Evolutionary conservation across 2,888 invertebrate species (phyloP).

Genomic region (Drosophila testacea): DNA sequence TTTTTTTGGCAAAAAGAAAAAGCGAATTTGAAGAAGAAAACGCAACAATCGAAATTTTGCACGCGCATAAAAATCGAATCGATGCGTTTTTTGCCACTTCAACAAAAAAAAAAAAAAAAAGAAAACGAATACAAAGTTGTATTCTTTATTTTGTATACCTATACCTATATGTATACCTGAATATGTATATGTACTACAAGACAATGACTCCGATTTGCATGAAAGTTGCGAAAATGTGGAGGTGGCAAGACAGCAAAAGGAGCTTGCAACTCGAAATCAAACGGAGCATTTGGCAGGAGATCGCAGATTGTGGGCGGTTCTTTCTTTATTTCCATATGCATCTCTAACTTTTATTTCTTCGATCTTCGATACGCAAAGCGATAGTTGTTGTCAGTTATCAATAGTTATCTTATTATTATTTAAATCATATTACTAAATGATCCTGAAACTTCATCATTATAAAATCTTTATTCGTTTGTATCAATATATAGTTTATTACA

Average conservation of each 20-base stretch:
- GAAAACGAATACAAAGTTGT: constrained; percentile 28
- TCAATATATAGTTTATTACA: neutral
- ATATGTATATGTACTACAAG: constrained; percentile 25
- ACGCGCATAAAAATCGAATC: constrained; percentile 57
- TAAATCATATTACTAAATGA: no score
- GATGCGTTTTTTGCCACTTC: constrained; percentile 57
- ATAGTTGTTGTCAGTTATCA: neutral
- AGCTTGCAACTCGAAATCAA: constrained; percentile 16
- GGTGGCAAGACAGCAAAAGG: constrained; percentile 18
- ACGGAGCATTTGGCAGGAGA: constrained; percentile 16
- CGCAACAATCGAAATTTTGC: constrained; percentile 31
- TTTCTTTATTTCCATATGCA: neutral
- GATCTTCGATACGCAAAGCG: neutral
- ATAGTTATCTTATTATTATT: neutral
- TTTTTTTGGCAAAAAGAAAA: neutral
- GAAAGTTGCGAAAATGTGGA: constrained; percentile 30
- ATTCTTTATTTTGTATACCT: constrained; percentile 18
- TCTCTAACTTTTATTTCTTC: neutral
- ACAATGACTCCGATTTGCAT: constrained; percentile 48
- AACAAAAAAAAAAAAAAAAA: constrained; percentile 28
- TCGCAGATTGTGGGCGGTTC: neutral
- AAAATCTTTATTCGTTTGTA: no score
- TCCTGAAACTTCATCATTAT: no score
- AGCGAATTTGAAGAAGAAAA: constrained; percentile 2
- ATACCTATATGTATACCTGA: constrained; percentile 20